Evolutionary conservation across 2,888 invertebrate genomes (phyloP).

Genomic region (Cephus nigrinus): DNA sequence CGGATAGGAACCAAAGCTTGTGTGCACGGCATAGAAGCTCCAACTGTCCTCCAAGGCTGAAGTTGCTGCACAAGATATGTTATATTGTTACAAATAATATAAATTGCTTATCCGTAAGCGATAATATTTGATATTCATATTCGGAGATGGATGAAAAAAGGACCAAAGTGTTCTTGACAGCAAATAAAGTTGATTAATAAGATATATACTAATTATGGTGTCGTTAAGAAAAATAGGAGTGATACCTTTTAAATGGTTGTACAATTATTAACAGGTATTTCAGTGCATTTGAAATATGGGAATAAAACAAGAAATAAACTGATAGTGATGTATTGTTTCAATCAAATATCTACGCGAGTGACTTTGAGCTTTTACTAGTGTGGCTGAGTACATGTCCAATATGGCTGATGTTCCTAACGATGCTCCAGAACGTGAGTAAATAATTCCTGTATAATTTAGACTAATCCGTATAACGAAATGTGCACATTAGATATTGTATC

Average conservation of each 20-base stretch:
- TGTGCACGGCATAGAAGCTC: conserved; percentile 72
- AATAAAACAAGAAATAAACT: not conserved
- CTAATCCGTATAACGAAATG: not conserved
- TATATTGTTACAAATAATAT: not conserved
- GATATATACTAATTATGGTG: too few species aligned
- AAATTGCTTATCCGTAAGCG: not conserved
- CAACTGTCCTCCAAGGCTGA: conserved; percentile 80
- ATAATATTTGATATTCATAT: not conserved
- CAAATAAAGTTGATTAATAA: too few species aligned
- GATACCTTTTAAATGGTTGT: not conserved
- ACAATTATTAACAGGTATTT: not conserved
- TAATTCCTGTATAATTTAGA: not conserved
- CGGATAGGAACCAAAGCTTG: conserved; percentile 75
- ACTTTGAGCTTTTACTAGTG: not conserved
- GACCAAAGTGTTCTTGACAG: too few species aligned
- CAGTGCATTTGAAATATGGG: not conserved
- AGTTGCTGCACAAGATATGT: conserved; percentile 72
- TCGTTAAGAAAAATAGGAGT: not conserved
- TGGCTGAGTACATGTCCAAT: conserved; percentile 13
- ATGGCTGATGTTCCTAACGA: conserved; percentile 64
- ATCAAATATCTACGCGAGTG: not conserved
- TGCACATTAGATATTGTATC: not conserved
- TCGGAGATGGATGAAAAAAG: not conserved
- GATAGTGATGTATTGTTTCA: not conserved
- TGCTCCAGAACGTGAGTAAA: conserved; percentile 66